Conservation (phyloP, 2,888 invertebrate genomes). For the Lasioglossum morio region DNA sequence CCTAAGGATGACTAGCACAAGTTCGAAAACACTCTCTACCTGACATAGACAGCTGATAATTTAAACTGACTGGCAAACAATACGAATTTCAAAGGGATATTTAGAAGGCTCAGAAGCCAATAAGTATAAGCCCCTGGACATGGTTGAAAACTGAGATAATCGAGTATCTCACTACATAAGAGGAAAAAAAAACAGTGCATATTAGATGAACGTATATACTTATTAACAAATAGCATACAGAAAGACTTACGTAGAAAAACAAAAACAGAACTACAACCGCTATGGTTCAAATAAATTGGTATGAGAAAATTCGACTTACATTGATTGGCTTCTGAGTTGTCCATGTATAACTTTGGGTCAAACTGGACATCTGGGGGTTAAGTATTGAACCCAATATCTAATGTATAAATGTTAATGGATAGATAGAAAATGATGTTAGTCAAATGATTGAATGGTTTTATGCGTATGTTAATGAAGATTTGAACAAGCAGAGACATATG, state of each 20-base stretch:
- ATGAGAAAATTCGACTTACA: not conserved
- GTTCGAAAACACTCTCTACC: not conserved
- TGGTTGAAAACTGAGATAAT: not conserved
- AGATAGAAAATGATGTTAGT: not conserved
- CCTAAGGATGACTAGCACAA: too few relatives aligned
- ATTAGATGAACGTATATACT: not conserved
- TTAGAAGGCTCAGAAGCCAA: not conserved
- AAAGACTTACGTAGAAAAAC: not conserved
- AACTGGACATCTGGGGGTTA: constrained; percentile 4
- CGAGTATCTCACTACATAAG: not conserved
- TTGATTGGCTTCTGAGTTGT: constrained; percentile 10
- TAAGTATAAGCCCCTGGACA: not conserved
- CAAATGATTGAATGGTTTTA: not conserved
- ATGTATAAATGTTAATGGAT: not conserved
- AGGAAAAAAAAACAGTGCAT: not conserved
- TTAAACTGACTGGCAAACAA: not conserved
- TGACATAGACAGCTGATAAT: not conserved
- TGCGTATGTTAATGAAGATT: not conserved
- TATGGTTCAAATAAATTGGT: not conserved
- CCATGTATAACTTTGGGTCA: constrained; percentile 8
- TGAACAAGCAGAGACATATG: not conserved
- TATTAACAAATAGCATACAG: not conserved
- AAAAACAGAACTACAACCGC: not conserved
- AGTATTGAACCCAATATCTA: constrained; percentile 3
- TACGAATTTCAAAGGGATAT: not conserved